Conservation (phyloP, 2,797 vertebrate species). For the Chiroxiphia lanceolata region DNA sequence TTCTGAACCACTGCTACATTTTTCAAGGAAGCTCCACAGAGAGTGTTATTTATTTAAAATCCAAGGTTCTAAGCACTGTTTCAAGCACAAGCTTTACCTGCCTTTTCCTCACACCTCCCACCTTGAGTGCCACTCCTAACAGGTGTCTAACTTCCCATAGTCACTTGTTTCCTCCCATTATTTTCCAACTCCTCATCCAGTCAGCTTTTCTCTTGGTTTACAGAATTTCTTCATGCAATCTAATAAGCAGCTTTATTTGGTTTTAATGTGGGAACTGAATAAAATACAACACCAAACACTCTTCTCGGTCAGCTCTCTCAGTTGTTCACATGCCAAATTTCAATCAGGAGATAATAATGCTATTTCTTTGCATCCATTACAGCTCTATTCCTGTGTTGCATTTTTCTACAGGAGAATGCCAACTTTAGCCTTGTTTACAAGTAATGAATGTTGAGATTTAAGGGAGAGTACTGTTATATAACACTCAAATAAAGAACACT, state of each 20-base stretch:
- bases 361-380: background rate
- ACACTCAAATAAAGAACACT: background rate
- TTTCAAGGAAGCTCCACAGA: background rate
- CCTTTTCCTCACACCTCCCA: background rate
- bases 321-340: background rate
- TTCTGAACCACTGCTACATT: background rate
- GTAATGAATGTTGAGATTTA: background rate
- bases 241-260: background rate
- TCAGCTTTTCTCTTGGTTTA: background rate
- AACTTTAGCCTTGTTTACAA: background rate
- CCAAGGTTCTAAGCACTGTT: background rate
- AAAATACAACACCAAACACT: background rate
- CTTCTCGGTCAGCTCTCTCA: background rate
- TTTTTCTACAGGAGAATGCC: background rate
- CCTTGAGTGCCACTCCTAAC: background rate
- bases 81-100: background rate
- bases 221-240: background rate
- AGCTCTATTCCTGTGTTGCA: background rate
- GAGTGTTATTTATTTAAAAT: background rate
- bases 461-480: background rate
- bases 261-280: background rate
- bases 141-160: background rate
- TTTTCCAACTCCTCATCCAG: background rate
- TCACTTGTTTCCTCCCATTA: background rate
- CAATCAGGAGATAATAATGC: background rate